phyloP scores from a whole-genome alignment of 2,888 invertebrate species.

The Leucophenga maculata region DNA sequence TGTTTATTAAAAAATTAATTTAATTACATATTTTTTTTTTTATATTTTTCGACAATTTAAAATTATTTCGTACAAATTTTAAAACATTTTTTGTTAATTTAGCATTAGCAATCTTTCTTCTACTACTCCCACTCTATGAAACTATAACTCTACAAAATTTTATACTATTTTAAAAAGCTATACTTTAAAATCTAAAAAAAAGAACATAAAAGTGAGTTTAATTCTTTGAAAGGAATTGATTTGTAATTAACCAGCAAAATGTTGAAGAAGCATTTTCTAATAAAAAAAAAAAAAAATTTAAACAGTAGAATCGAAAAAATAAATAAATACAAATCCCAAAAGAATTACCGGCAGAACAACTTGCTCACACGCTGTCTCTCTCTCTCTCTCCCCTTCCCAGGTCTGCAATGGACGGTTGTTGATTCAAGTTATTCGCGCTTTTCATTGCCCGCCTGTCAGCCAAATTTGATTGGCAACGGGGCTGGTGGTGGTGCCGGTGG shows the following conservation, averaged over 20 bases:
- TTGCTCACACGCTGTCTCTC: constrained; percentile 66
- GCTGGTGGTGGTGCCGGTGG: constrained; percentile 51
- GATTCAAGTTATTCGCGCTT: constrained; percentile 86
- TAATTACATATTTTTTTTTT: constrained; percentile 35
- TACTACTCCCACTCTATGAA: constrained; percentile 46
- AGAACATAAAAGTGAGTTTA: background rate
- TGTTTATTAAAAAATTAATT: constrained; percentile 34
- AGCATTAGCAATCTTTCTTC: constrained; percentile 63
- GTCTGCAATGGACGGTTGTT: constrained; percentile 89
- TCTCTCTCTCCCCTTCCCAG: constrained; percentile 77
- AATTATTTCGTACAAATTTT: constrained; percentile 38
- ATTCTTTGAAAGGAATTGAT: background rate
- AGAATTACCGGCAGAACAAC: constrained; percentile 50
- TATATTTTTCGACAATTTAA: constrained; percentile 35
- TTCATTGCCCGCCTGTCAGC: constrained; percentile 79
- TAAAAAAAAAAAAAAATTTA: background rate
- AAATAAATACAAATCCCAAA: constrained; percentile 25
- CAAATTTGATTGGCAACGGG: constrained; percentile 72
- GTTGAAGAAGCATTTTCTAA: background rate
- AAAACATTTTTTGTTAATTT: constrained; percentile 47
- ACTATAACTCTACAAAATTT: constrained; percentile 27
- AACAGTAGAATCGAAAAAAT: constrained; percentile 22
- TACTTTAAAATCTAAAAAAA: too few relatives aligned
- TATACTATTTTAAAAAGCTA: too few relatives aligned
- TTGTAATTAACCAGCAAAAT: background rate